phyloP scores from a whole-genome alignment of 2,113 vertebrate genomes.

The Thomomys bottae region DNA sequence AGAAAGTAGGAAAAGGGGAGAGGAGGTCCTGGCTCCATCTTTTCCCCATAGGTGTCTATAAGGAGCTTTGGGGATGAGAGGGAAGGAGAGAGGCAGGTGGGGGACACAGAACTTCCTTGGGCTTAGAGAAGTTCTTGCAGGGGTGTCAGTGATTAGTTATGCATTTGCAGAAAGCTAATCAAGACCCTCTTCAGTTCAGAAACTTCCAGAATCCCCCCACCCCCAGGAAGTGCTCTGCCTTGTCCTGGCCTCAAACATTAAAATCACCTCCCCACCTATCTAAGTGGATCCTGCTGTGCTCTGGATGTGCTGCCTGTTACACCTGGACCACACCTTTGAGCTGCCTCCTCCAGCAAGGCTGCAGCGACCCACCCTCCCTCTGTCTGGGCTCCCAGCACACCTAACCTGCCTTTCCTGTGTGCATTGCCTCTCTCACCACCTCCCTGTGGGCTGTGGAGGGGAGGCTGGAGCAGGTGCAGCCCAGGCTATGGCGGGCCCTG shows the following conservation, averaged over 20 bases:
- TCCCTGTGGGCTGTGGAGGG: not conserved
- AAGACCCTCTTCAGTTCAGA: not conserved
- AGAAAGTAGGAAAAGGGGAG: not conserved
- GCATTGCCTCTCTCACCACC: not conserved
- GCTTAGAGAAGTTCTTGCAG: not conserved
- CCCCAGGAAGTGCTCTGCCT: not conserved
- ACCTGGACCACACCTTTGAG: not conserved
- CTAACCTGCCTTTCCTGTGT: not conserved
- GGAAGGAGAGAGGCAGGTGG: accelerated
- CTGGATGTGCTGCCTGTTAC: not conserved
- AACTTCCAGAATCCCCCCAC: not conserved
- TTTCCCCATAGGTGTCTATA: not conserved
- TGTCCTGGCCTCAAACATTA: not conserved
- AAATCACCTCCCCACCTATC: not conserved
- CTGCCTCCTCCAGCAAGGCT: not conserved
- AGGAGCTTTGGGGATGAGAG: not conserved
- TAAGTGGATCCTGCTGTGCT: no score
- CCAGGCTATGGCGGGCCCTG: accelerated
- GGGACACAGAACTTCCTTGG: accelerated
- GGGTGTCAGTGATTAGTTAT: not conserved
- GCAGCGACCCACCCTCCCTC: not conserved
- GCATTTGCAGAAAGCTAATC: not conserved
- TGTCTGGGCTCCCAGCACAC: not conserved
- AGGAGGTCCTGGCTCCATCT: not conserved
- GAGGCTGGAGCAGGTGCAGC: not conserved